A percentile compares a stretch with the other conserved stretches of the same genome.
phyloP scores from a whole-genome alignment of 2,888 invertebrate genomes.

The Choristoneura rosaceana region DNA sequence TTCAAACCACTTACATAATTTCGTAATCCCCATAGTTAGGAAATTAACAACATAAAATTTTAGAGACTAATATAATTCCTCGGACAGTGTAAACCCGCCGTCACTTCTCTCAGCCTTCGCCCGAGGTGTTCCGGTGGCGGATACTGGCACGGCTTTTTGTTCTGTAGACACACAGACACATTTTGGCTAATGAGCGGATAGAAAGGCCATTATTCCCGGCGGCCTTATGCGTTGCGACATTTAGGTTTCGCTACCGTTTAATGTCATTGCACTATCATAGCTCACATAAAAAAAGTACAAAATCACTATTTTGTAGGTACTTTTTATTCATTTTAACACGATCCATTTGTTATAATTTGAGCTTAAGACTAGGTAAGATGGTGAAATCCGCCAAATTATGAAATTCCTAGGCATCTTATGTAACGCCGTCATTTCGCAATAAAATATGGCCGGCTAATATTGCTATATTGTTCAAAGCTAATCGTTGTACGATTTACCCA shows the following conservation, averaged over 20 bases:
- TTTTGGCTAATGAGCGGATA: slow-evolving; percentile 83
- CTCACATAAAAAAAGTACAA: too few relatives aligned
- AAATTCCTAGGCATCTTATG: too few relatives aligned
- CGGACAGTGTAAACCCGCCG: slow-evolving; percentile 30
- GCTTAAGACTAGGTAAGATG: too few relatives aligned
- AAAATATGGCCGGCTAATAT: too few relatives aligned
- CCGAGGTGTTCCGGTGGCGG: slow-evolving; percentile 71
- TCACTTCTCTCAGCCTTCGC: slow-evolving; percentile 49
- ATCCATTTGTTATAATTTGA: too few relatives aligned
- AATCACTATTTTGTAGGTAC: too few relatives aligned
- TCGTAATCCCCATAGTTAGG: background rate
- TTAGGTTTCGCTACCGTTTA: background rate
- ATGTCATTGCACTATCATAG: background rate
- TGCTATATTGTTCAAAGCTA: too few relatives aligned
- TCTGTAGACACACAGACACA: slow-evolving; percentile 64
- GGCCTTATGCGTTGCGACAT: slow-evolving; percentile 49
- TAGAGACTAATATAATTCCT: background rate
- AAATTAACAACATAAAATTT: background rate
- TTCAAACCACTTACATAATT: too few relatives aligned
- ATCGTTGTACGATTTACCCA: too few relatives aligned
- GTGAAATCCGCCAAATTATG: too few relatives aligned
- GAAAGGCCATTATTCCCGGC: slow-evolving; percentile 68
- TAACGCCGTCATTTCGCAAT: too few relatives aligned
- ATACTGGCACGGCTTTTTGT: slow-evolving; percentile 77
- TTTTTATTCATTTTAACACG: too few relatives aligned